Evolutionary conservation across 1,140 invertebrate species (phyloP), one percentile per base, ranked within the genome.

Genomic region (Diabrotica virgifera): DNA sequence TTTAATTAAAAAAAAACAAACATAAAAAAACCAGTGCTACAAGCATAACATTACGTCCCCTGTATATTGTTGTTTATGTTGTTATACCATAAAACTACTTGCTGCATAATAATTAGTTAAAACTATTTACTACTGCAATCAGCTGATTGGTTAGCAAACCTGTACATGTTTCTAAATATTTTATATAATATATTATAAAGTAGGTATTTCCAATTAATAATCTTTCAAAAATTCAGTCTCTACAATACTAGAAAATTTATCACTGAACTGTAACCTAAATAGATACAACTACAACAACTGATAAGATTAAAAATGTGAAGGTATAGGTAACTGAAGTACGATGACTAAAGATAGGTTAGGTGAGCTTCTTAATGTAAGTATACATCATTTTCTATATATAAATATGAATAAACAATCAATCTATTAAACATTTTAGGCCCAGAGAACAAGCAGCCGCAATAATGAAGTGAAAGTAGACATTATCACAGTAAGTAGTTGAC

Each of bases 341-440:
- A 68, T 68, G 66, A 61, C 12, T 12, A 68, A 62, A 65, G 63
- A 68, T 62, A 64, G 66, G 59, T 68, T 68, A 65, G 55, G 54
- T 50, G 66, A 68, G 24, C 24, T 24, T 24, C 13, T 62, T 68
- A 14, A 38, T 24, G 9, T 64, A 64, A 63, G 63, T 65, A 65
- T 40, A 13, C 14, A 11, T 60, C 37, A 51, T 54, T 11, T 35
- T 51, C 9, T 58, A 63, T 46, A 50, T 56, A 40, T 35, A 37
- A 50, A 38, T 59, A 14, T 51, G 13, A 13, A 12, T 24, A 11
- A 54, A 13, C 12, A 11, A 59, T 54, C 6, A 5, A 46, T 37
- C 12, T 37, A 11, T 13, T 60, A 24, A 24, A 24, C 24, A 4
- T 24, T 55, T 60, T n/a, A 65, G 63, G 52, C 36, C 24, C 36